Evolutionary conservation across 2,888 invertebrate genomes (phyloP).

Genomic region (Epinotia demarniana): DNA sequence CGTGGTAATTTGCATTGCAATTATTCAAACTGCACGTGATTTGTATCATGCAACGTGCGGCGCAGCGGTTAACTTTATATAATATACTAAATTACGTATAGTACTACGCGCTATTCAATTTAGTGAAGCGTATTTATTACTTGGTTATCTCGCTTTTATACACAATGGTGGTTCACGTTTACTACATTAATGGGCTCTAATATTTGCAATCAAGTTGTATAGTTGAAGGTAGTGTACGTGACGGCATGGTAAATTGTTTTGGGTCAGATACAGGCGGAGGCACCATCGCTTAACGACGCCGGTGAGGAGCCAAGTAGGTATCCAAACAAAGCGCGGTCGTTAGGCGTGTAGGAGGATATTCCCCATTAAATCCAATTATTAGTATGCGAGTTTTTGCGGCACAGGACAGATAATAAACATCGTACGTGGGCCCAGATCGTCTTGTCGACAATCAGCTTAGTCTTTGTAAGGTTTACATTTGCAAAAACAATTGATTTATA

Average conservation of each 20-base stretch:
- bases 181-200: constrained; percentile 42
- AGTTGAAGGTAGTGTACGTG: constrained; percentile 41
- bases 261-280: constrained; percentile 49
- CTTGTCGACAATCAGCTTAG: constrained; percentile 63
- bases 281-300: constrained; percentile 46
- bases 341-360: constrained; percentile 73
- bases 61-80: constrained; percentile 36
- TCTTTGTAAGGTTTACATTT: constrained; percentile 51
- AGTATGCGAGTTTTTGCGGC: constrained; percentile 74
- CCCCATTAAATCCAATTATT: constrained; percentile 78
- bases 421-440: constrained; percentile 69
- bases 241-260: constrained; percentile 47
- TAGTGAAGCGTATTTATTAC: constrained; percentile 34
- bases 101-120: constrained; percentile 38
- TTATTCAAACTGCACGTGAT: constrained; percentile 43
- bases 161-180: constrained; percentile 37
- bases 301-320: constrained; percentile 46
- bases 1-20: constrained; percentile 35
- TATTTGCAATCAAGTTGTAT: constrained; percentile 45
- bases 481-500: constrained; percentile 55
- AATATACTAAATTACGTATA: constrained; percentile 27
- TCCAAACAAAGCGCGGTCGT: constrained; percentile 74
- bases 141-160: constrained; percentile 35
- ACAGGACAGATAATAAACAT: constrained; percentile 68
- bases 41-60: constrained; percentile 36